These are phyloP conservation scores for Sphaeridia pumilis DNA, from an alignment of 2,888 invertebrate species.

Conservation along the genomic window DNA sequence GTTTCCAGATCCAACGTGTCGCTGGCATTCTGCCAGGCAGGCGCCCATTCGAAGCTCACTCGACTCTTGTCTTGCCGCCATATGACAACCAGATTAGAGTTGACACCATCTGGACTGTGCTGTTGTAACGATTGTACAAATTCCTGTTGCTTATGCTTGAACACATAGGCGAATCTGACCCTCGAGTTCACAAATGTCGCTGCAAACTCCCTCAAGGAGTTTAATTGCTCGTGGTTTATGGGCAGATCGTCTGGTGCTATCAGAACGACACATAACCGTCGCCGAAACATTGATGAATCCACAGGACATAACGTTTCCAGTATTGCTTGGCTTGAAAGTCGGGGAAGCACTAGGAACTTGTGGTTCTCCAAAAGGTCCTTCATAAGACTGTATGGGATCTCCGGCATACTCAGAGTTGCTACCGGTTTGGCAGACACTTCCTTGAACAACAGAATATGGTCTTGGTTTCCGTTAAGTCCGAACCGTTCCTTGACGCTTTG, in stretches of 20 bases:
- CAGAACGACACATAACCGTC: slow-evolving; percentile 64
- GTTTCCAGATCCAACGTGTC: slow-evolving; percentile 50
- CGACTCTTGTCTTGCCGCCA: slow-evolving; percentile 80
- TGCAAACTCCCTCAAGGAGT: slow-evolving; percentile 13
- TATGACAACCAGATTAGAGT: slow-evolving; percentile 28
- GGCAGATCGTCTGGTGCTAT: slow-evolving; percentile 47
- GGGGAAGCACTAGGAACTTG: slow-evolving; percentile 73
- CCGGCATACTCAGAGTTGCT: slow-evolving; percentile 76
- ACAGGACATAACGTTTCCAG: slow-evolving; percentile 78
- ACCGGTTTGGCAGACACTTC: slow-evolving; percentile 68
- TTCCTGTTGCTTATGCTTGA: slow-evolving; percentile 63
- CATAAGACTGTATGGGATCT: slow-evolving; percentile 76
- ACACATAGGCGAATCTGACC: slow-evolving; percentile 79
- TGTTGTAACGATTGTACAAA: slow-evolving; percentile 48
- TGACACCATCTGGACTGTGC: slow-evolving; percentile 1
- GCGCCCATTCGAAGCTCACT: slow-evolving; percentile 82
- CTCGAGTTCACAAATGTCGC: slow-evolving; percentile 41
- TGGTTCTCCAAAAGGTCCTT: slow-evolving; percentile 79
- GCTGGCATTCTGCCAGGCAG: slow-evolving; percentile 47
- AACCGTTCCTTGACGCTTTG: slow-evolving; percentile 43
- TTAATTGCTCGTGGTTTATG: slow-evolving; percentile 7
- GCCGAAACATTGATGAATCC: slow-evolving; percentile 65
- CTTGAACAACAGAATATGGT: slow-evolving; percentile 77
- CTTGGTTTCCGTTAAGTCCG: slow-evolving; percentile 47
- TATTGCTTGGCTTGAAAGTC: slow-evolving; percentile 77